phyloP scores from a whole-genome alignment of 2,113 vertebrate genomes.

The Columba janthina region DNA sequence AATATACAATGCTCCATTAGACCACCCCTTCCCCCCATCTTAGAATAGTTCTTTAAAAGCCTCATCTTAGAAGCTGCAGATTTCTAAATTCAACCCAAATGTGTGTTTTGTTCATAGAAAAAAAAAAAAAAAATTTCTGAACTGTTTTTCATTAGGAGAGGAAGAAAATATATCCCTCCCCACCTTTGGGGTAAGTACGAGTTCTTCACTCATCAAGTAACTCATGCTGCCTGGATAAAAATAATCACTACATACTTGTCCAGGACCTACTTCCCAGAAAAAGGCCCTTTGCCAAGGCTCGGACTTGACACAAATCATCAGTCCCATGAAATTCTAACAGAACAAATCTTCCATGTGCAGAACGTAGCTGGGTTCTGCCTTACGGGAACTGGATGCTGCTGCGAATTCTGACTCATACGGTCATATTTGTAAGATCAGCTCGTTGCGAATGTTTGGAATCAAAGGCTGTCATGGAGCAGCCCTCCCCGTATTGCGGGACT shows the following conservation, averaged over 20 bases:
- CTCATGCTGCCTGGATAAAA: neutral
- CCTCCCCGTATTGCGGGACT: neutral
- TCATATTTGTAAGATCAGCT: neutral
- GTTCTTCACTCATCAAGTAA: neutral
- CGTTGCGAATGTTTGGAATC: neutral
- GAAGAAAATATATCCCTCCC: neutral
- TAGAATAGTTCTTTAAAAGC: neutral
- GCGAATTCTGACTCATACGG: neutral
- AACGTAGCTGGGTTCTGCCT: neutral
- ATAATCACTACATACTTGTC: neutral
- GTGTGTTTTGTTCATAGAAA: neutral
- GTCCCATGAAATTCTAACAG: slow-evolving; percentile 9
- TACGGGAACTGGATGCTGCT: slow-evolving; percentile 19
- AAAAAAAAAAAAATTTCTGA: neutral
- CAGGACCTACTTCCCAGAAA: neutral
- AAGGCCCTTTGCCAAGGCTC: neutral
- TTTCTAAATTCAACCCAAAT: neutral
- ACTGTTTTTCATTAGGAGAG: neutral
- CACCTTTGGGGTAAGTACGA: neutral
- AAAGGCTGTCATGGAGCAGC: neutral
- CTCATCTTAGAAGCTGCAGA: neutral
- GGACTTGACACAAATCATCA: neutral
- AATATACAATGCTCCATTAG: neutral
- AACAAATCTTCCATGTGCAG: neutral
- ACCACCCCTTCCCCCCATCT: neutral